phyloP scores from a whole-genome alignment of 2,888 invertebrate genomes.

The Ecdyonurus torrentis region DNA sequence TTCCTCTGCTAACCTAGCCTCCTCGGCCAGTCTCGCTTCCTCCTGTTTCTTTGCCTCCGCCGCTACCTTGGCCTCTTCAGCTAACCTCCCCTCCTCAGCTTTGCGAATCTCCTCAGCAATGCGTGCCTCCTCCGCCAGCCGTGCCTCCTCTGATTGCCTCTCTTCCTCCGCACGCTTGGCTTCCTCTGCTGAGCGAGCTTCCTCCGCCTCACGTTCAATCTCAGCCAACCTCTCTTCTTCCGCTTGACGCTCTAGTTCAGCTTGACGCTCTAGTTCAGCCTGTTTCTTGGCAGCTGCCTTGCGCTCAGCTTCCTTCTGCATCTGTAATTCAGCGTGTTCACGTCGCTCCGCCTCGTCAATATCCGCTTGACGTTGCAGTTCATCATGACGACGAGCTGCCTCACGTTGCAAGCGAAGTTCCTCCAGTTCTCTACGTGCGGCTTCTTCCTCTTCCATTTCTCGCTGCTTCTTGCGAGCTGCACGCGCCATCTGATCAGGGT shows the following conservation, averaged over 20 bases:
- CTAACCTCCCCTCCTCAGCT: background rate
- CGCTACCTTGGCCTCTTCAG: background rate
- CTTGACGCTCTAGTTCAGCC: background rate
- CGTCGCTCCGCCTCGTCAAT: background rate
- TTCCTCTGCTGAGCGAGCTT: background rate
- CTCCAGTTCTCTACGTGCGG: background rate
- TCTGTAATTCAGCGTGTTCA: background rate
- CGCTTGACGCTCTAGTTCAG: background rate
- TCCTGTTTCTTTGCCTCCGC: background rate
- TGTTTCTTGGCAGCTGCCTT: background rate
- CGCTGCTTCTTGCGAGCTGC: conserved; percentile 1
- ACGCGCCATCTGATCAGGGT: background rate
- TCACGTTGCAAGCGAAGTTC: background rate
- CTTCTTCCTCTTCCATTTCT: background rate
- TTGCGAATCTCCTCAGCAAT: background rate
- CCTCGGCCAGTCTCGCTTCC: background rate
- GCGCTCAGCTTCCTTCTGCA: background rate
- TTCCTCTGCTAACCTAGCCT: background rate
- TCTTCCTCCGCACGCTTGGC: background rate
- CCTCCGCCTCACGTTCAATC: background rate
- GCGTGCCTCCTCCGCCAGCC: background rate
- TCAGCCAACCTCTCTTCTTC: background rate
- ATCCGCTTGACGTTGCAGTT: background rate
- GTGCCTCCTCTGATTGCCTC: background rate
- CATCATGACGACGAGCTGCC: background rate